Evolutionary conservation across 2,113 vertebrate genomes (phyloP).

Genomic region (Petrocephalus zakoni): DNA sequence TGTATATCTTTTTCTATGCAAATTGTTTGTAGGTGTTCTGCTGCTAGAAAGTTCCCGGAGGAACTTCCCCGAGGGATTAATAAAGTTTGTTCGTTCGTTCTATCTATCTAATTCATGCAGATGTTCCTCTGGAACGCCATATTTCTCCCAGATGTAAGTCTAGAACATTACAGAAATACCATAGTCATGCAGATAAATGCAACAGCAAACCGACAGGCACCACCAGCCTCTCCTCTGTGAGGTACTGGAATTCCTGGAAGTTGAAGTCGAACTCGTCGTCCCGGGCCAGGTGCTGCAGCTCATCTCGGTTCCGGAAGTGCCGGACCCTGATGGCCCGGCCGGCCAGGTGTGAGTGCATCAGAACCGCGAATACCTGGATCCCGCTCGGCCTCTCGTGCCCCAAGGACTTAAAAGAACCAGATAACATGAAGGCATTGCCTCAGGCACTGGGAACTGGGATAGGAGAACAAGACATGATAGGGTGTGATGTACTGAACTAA

Average conservation of each 20-base stretch:
- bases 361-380: constrained; percentile 72
- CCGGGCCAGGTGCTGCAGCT: constrained; percentile 68
- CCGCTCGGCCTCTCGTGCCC: constrained; percentile 70
- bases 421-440: background rate
- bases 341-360: constrained; percentile 78
- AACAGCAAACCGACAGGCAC: constrained; percentile 59
- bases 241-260: constrained; percentile 81
- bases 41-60: too few species aligned
- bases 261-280: constrained; percentile 81
- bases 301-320: constrained; percentile 68
- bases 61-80: too few species aligned
- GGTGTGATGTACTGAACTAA: background rate
- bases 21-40: too few species aligned
- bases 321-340: constrained; percentile 71
- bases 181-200: background rate
- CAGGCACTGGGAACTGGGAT: background rate
- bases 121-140: background rate
- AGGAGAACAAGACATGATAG: background rate
- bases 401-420: constrained; percentile 59
- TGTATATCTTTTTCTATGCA: too few species aligned
- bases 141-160: background rate
- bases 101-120: background rate
- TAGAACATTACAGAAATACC: background rate
- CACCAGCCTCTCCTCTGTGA: constrained; percentile 70
- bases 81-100: too few species aligned